Evolutionary conservation across 2,113 vertebrate genomes (phyloP), one percentile per base, ranked within the genome.

Genomic region (Psophia crepitans): DNA sequence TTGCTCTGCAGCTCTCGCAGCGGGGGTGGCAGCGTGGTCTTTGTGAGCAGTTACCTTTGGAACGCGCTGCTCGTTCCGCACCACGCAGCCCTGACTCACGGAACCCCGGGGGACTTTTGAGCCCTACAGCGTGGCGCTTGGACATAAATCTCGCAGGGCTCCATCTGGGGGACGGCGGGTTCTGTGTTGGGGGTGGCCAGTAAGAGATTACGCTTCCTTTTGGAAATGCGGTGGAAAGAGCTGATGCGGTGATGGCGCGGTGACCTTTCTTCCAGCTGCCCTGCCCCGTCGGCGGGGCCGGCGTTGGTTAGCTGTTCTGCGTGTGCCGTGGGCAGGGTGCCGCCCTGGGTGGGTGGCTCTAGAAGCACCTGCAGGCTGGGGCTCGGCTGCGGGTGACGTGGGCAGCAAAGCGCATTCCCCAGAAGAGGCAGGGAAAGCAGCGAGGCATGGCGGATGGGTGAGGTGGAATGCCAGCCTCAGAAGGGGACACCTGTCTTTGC

Each of bases 211-310:
- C 7, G 11, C 64, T 46, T 58, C 30, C 44, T 75, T 76, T 35
- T 8, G 9, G 14, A 64, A 37, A 46, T 22, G 15, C 13, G 20
- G 22, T 32, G 37, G 41, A 17, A 5, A 1, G 13, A 27, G 37
- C 41, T 35, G 28, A 39, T 24, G 35, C 48, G 10, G 2, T 14
- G 21, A 16, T 0, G 6, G 13, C 14, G 1, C 6, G 60, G 56
- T 11, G 32, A 14, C 27, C 22, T 44, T 57, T 22, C 37, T 46
- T 10, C 20, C 27, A 3, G 33, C 28, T 12, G 14, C 27, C 17
- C 10, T 12, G 30, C 49, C 23, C 21, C 6, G 15, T 24, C 12
- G 3, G 28, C 5, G 11, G 8, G 1, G 28, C 4, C 13, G 8
- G 69, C 15, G 46, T 7, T 21, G 16, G 39, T 61, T 26, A 27